phyloP scores from a whole-genome alignment of 2,888 invertebrate species.

The Sialis fuliginosa region DNA sequence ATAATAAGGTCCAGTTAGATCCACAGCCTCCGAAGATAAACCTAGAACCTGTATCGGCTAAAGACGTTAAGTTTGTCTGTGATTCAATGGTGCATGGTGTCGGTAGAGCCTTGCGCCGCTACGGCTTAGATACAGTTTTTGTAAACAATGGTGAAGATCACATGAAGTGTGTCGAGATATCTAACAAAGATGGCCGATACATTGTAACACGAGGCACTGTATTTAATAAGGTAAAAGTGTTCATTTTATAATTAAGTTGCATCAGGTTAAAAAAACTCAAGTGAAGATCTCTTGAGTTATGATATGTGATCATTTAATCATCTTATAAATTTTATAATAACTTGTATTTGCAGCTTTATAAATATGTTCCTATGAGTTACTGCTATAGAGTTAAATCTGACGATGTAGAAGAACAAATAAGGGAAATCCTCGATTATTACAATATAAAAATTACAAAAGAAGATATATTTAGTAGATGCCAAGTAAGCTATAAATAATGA shows the following conservation, averaged over 20 bases:
- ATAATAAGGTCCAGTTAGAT: conserved; percentile 11
- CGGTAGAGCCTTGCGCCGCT: conserved; percentile 41
- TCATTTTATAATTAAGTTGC: too few relatives aligned
- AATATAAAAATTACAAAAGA: conserved; percentile 40
- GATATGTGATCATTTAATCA: conserved; percentile 1
- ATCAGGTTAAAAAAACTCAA: too few relatives aligned
- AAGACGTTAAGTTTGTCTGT: conserved; percentile 30
- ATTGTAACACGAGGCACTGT: conserved; percentile 34
- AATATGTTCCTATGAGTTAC: conserved; percentile 33
- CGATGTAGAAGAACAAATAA: conserved; percentile 39
- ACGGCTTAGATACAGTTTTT: conserved; percentile 39
- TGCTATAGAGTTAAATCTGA: conserved; percentile 40
- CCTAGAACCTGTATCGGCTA: conserved; percentile 12
- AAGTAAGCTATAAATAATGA: conserved; percentile 31
- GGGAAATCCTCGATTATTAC: conserved; percentile 45
- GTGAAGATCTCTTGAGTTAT: too few relatives aligned
- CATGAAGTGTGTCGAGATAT: conserved; percentile 30
- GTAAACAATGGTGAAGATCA: conserved; percentile 30
- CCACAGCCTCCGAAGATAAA: conserved; percentile 18
- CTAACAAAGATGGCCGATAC: conserved; percentile 30
- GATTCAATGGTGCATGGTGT: conserved; percentile 40
- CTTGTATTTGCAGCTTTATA: conserved; percentile 19
- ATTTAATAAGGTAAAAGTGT: conserved; percentile 27
- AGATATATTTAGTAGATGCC: conserved; percentile 56
- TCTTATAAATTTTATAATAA: too few relatives aligned